A percentile compares a stretch with the other conserved stretches of the same genome.
These are phyloP conservation scores for Diaphora mendica DNA, from an alignment of 2,888 invertebrate genomes.

Conservation along the genomic window DNA sequence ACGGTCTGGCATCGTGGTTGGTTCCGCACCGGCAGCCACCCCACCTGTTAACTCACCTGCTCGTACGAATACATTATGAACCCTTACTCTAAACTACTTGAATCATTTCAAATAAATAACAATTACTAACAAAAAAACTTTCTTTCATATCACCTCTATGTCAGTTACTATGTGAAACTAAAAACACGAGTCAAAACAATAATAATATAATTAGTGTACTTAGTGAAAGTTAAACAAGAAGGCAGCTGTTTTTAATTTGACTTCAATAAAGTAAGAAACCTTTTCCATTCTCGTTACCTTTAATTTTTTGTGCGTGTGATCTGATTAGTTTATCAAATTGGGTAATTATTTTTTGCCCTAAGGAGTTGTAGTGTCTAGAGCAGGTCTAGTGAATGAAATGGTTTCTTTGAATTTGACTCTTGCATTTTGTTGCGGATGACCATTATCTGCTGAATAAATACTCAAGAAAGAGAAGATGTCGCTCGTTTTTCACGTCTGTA, in stretches of 20 bases:
- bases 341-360: not conserved
- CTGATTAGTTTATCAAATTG: not conserved
- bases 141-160: not conserved
- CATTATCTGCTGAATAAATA: too few species aligned
- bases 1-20: slow-evolving; percentile 51
- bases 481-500: too few species aligned
- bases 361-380: not conserved
- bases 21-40: slow-evolving; percentile 79
- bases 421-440: not conserved
- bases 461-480: too few species aligned
- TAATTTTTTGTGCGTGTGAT: not conserved
- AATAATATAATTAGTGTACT: not conserved
- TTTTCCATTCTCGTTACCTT: not conserved
- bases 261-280: not conserved
- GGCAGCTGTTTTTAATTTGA: not conserved
- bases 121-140: not conserved
- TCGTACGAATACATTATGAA: slow-evolving; percentile 57
- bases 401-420: not conserved
- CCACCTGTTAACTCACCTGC: slow-evolving; percentile 85
- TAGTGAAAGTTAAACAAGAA: not conserved
- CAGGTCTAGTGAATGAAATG: not conserved
- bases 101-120: slow-evolving; percentile 17
- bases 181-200: not conserved
- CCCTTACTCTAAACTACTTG: slow-evolving; percentile 36
- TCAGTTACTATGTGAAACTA: not conserved